Evolutionary conservation across 2,113 vertebrate species (phyloP).

Genomic region (Micromys minutus): DNA sequence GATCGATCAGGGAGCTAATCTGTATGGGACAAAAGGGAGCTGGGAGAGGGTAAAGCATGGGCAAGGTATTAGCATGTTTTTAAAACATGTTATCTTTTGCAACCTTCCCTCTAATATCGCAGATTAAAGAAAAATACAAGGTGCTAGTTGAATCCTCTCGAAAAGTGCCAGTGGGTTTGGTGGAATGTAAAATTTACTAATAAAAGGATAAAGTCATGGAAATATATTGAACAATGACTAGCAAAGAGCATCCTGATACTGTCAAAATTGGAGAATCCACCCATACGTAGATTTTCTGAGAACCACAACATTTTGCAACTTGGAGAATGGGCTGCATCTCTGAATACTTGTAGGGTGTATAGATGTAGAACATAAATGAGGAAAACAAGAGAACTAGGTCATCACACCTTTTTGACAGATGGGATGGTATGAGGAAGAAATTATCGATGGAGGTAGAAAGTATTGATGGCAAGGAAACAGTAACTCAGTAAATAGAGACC

Average conservation of each 20-base stretch:
- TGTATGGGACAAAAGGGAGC: too few relatives aligned
- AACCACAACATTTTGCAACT: background rate
- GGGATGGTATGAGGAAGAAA: background rate
- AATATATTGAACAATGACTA: background rate
- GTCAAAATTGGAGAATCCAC: background rate
- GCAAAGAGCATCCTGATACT: background rate
- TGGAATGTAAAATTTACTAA: background rate
- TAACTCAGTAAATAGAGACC: background rate
- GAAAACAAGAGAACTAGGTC: background rate
- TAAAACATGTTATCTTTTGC: background rate
- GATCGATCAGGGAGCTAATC: too few relatives aligned
- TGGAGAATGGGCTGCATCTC: conserved; percentile 41
- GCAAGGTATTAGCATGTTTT: too few relatives aligned
- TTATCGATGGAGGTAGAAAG: background rate
- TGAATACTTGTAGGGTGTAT: conserved; percentile 57
- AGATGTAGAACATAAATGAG: conserved; percentile 40
- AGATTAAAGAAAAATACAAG: background rate
- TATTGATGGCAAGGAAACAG: background rate
- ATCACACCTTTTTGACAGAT: background rate
- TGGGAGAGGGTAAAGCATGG: too few relatives aligned
- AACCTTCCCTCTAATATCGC: background rate
- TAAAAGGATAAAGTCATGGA: background rate
- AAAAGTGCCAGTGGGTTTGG: background rate
- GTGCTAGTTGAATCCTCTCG: background rate
- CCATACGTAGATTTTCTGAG: background rate